phyloP scores from a whole-genome alignment of 2,113 vertebrate species.

The Apeltes quadracus region DNA sequence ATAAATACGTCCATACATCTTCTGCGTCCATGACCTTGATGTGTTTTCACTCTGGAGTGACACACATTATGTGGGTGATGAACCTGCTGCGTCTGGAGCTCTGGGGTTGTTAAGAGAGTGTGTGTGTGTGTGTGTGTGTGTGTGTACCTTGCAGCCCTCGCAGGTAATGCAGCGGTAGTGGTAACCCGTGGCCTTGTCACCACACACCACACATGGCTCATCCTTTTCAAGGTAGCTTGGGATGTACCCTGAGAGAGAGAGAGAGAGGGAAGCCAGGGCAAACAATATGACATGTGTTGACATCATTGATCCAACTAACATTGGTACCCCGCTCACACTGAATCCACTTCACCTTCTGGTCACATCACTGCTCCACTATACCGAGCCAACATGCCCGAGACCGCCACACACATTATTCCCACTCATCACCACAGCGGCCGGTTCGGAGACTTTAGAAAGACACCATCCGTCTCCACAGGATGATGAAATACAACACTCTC shows the following conservation, averaged over 20 bases:
- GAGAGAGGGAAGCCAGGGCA: background rate
- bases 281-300: background rate
- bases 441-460: background rate
- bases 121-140: conserved; percentile 36
- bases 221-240: conserved; percentile 99
- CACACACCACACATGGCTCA: conserved; percentile 98
- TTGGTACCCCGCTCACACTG: background rate
- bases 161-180: conserved; percentile 99
- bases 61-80: background rate
- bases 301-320: background rate
- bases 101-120: background rate
- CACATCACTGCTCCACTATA: conserved; percentile 8
- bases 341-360: background rate
- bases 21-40: background rate
- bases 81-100: conserved; percentile 6
- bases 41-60: background rate
- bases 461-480: background rate
- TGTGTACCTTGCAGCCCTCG: conserved; percentile 94
- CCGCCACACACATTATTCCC: background rate
- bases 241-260: conserved; percentile 88
- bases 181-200: conserved; percentile 97
- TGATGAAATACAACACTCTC: background rate
- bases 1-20: background rate
- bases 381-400: background rate
- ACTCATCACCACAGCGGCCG: background rate